Evolutionary conservation across 2,888 invertebrate genomes (phyloP).

Genomic region (Oasisia sp.): DNA sequence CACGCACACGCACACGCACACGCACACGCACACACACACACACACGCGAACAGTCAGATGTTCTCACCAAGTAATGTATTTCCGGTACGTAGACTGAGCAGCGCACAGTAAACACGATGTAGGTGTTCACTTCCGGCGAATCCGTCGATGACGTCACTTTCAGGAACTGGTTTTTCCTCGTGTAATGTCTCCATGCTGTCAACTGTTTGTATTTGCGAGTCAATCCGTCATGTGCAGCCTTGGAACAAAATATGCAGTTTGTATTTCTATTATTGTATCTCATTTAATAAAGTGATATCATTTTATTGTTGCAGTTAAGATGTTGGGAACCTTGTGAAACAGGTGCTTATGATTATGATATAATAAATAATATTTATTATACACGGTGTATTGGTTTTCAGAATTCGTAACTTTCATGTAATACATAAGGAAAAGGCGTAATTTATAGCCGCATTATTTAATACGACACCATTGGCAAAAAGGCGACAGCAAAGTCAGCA

Average conservation of each 20-base stretch:
- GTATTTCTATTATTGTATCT: background rate
- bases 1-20: background rate
- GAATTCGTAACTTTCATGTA: no score
- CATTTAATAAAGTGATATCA: background rate
- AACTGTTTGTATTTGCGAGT: background rate
- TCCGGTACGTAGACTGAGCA: slow-evolving; percentile 17
- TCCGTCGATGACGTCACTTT: slow-evolving; percentile 86
- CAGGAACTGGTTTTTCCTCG: slow-evolving; percentile 83
- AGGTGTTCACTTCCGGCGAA: slow-evolving; percentile 67
- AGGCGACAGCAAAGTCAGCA: no score
- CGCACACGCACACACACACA: background rate
- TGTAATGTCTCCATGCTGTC: slow-evolving; percentile 73
- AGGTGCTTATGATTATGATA: no score
- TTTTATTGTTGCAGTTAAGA: background rate
- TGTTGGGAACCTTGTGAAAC: no score
- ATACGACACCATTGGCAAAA: no score
- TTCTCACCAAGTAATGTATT: slow-evolving; percentile 7
- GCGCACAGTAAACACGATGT: background rate
- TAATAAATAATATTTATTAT: no score
- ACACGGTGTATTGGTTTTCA: no score
- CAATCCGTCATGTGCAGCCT: slow-evolving; percentile 17
- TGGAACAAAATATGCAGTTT: background rate
- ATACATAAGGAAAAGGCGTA: no score
- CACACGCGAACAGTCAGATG: background rate
- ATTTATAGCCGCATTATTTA: no score